Evolutionary conservation across 2,797 vertebrate species (phyloP).

Genomic region (Mormyrus proboscirostris): DNA sequence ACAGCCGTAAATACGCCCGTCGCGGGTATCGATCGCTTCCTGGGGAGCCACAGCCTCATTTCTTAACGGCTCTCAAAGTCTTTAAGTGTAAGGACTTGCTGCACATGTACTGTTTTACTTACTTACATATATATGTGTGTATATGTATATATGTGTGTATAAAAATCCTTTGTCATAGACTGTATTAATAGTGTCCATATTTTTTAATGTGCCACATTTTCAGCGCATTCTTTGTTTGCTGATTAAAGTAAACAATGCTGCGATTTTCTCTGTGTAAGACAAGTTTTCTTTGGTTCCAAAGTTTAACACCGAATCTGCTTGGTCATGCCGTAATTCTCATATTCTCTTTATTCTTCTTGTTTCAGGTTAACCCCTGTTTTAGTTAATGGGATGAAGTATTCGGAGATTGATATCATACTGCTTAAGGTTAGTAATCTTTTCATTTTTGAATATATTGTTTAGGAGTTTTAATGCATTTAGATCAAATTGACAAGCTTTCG

Average conservation of each 20-base stretch:
- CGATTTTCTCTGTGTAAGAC: neutral
- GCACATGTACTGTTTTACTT: neutral
- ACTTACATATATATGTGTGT: neutral
- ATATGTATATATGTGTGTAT: no score
- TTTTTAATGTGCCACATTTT: neutral
- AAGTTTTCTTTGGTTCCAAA: neutral
- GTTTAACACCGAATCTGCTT: neutral
- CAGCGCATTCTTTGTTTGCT: neutral
- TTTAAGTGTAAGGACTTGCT: neutral
- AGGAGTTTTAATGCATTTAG: neutral
- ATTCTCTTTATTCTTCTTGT: neutral
- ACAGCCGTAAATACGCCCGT: neutral
- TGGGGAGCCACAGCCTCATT: no score
- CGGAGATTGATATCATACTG: constrained; percentile 94
- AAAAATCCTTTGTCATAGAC: neutral
- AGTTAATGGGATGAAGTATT: constrained; percentile 98
- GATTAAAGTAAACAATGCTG: neutral
- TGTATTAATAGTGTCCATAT: neutral
- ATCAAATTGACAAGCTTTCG: neutral
- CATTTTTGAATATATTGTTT: constrained; percentile 1
- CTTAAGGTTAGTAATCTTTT: constrained; percentile 75
- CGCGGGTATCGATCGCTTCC: neutral
- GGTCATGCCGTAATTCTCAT: neutral
- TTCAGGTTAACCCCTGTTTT: constrained; percentile 81
- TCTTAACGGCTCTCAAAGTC: neutral